These are phyloP conservation scores for Drosophila truncata DNA, from an alignment of 1,140 invertebrate species.

Conservation along the genomic window DNA sequence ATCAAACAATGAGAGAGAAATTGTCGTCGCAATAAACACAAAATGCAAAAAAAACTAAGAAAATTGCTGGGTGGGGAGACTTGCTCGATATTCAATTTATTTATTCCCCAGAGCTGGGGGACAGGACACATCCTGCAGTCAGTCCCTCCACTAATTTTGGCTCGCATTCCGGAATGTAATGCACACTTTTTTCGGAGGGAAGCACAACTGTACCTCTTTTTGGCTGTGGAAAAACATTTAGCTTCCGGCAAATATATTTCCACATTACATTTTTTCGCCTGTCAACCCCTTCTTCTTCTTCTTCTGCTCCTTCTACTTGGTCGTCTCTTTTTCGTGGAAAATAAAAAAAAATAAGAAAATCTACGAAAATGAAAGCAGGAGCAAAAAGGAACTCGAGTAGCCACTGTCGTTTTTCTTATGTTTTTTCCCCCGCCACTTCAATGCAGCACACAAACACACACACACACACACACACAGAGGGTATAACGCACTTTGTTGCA, in stretches of 20 bases:
- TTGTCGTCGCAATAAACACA: conserved; percentile 38
- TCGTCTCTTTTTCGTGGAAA: conserved; percentile 44
- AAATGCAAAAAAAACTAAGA: conserved; percentile 12
- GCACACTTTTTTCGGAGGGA: conserved; percentile 23
- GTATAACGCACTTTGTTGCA: conserved; percentile 75
- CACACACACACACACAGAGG: conserved; percentile 19
- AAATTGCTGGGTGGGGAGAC: neutral
- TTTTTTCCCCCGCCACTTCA: conserved; percentile 32
- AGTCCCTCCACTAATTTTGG: conserved; percentile 34
- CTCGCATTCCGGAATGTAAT: conserved; percentile 23
- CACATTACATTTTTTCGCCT: conserved; percentile 57
- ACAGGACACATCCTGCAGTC: conserved; percentile 3
- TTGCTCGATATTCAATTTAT: conserved; percentile 48
- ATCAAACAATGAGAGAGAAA: conserved; percentile 59
- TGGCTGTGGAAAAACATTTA: conserved; percentile 61
- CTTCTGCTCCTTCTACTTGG: neutral
- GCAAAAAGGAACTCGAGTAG: conserved; percentile 43
- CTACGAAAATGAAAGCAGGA: conserved; percentile 30
- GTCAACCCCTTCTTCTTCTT: conserved; percentile 6
- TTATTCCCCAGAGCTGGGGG: conserved; percentile 3
- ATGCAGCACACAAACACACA: conserved; percentile 19
- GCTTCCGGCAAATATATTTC: conserved; percentile 76
- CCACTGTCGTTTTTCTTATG: conserved; percentile 73
- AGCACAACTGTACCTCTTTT: conserved; percentile 64
- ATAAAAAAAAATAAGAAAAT: conserved; percentile 21